Conservation (phyloP, 35 echinoderm and acorn worm genomes). For the Chiridota heheva region DNA sequence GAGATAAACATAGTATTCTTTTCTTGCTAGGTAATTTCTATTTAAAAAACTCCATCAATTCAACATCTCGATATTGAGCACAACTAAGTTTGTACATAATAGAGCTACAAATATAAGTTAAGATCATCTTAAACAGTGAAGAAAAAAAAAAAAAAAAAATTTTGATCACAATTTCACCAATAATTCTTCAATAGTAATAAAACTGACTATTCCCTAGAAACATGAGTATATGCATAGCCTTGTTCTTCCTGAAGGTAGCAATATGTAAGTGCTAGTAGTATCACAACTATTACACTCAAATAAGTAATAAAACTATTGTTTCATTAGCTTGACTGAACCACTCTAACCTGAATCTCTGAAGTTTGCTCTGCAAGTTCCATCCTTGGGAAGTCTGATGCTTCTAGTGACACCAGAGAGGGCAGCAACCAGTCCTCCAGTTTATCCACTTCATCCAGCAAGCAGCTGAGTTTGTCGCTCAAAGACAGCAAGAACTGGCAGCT, state of each 20-base stretch:
- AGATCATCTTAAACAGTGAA: too few species aligned
- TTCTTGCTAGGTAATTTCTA: too few species aligned
- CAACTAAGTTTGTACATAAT: too few species aligned
- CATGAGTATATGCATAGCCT: too few species aligned
- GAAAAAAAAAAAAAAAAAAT: too few species aligned
- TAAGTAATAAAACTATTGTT: neutral
- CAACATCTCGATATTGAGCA: too few species aligned
- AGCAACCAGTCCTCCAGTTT: conserved; percentile 93
- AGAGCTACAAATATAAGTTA: too few species aligned
- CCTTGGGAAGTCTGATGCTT: conserved; percentile 70
- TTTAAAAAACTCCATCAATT: too few species aligned
- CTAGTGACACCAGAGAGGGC: conserved; percentile 68
- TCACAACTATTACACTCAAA: neutral
- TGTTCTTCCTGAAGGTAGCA: neutral
- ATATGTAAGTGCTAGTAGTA: neutral
- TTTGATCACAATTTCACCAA: too few species aligned
- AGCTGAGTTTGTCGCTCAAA: conserved; percentile 68
- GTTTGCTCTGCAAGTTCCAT: conserved; percentile 83
- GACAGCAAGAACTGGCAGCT: conserved; percentile 66
- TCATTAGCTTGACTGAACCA: too few species aligned
- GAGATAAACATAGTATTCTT: neutral
- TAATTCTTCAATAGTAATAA: too few species aligned
- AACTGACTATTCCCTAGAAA: too few species aligned
- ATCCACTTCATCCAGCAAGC: conserved; percentile 84
- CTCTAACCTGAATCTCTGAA: conserved; percentile 64